Conservation (phyloP, 2,888 invertebrate genomes). For the Pristionchus entomophagus region DNA sequence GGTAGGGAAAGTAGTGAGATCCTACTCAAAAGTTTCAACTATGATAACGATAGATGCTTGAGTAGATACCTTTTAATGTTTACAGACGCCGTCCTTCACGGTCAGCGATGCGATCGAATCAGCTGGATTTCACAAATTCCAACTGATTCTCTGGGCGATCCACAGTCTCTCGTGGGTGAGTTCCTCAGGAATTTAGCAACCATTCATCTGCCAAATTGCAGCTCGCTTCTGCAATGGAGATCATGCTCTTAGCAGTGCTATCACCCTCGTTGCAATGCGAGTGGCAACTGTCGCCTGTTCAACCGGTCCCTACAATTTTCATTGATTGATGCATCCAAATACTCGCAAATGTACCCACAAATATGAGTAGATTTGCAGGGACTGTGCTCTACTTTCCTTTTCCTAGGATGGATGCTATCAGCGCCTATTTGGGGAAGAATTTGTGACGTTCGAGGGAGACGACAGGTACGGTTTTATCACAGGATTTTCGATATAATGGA, state of each 20-base stretch:
- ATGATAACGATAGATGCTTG: no score
- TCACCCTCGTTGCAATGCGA: not conserved
- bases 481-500: no score
- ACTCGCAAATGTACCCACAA: not conserved
- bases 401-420: not conserved
- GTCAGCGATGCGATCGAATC: not conserved
- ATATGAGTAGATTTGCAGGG: not conserved
- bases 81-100: not conserved
- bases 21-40: no score
- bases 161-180: not conserved
- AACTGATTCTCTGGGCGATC: not conserved
- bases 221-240: not conserved
- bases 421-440: not conserved
- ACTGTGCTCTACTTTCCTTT: not conserved
- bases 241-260: not conserved
- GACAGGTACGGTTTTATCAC: not conserved
- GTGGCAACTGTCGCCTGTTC: not conserved
- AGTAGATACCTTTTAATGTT: no score
- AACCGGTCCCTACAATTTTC: not conserved
- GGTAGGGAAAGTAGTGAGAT: no score
- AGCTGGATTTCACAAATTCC: not conserved
- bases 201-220: not conserved
- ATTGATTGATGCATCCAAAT: not conserved
- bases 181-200: not conserved
- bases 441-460: not conserved